Conservation (phyloP, 1,140 invertebrate species). For the Trissolcus basalis region DNA sequence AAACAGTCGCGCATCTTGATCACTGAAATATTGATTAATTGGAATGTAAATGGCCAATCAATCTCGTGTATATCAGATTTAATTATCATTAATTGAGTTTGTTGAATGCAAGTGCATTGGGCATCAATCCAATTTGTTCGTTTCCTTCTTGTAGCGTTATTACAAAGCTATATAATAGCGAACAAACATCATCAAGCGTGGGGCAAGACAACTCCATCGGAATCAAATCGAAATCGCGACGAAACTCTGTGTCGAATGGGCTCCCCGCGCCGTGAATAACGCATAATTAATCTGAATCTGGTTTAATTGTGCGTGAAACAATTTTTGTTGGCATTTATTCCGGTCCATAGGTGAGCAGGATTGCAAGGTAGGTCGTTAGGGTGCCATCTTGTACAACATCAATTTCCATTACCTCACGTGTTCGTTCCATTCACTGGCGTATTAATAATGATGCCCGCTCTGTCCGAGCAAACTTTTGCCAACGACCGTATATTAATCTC, state of each 20-base stretch:
- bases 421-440: constrained; percentile 27
- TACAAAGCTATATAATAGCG: too few species aligned
- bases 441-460: constrained; percentile 41
- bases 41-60: constrained; percentile 33
- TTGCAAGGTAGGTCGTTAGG: constrained; percentile 12
- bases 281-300: constrained; percentile 36
- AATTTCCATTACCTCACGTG: constrained; percentile 41
- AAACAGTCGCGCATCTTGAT: too few species aligned
- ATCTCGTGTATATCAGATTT: constrained; percentile 27
- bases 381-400: constrained; percentile 22
- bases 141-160: too few species aligned
- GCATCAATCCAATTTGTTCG: too few species aligned
- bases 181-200: too few species aligned
- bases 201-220: too few species aligned
- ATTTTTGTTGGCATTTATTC: constrained; percentile 7
- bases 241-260: background rate
- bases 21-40: constrained; percentile 56
- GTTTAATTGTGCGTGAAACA: constrained; percentile 29
- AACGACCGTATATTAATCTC: constrained; percentile 36
- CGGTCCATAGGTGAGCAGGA: background rate
- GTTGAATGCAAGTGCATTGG: too few species aligned
- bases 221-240: constrained; percentile 1
- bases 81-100: background rate
- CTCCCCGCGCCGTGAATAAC: background rate
- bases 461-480: constrained; percentile 35